phyloP scores from a whole-genome alignment of 2,797 vertebrate species.

The Hypotaenidia okinawae region DNA sequence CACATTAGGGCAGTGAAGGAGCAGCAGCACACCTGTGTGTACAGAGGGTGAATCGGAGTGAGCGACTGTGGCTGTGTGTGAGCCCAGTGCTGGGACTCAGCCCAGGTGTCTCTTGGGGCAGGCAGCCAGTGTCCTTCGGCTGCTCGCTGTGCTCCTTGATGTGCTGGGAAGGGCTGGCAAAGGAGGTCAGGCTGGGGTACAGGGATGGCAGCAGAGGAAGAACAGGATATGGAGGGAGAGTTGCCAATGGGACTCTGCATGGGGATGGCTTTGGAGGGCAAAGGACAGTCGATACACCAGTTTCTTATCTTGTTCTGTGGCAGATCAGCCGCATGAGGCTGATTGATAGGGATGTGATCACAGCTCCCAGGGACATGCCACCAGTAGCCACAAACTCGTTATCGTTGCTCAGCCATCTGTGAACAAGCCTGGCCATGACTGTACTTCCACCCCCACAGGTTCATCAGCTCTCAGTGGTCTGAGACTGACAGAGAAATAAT shows the following conservation, averaged over 20 bases:
- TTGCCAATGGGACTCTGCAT: background rate
- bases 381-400: background rate
- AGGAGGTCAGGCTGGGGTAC: background rate
- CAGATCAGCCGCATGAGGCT: rapidly evolving
- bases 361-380: background rate
- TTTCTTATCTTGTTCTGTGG: background rate
- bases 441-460: background rate
- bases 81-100: background rate
- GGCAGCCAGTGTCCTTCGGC: background rate
- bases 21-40: background rate
- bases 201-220: background rate
- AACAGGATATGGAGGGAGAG: background rate
- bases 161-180: background rate
- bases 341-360: rapidly evolving
- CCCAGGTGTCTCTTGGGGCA: rapidly evolving
- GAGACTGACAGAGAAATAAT: background rate
- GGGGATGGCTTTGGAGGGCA: rapidly evolving
- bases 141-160: background rate
- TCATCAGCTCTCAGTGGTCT: background rate
- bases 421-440: background rate
- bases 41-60: background rate
- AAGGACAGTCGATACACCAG: background rate
- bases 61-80: background rate
- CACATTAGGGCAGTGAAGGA: background rate
- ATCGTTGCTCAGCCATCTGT: background rate